A percentile compares a stretch with the other conserved stretches of the same genome.
These are phyloP conservation scores for Drosophila paramelanica DNA, from an alignment of 2,888 invertebrate genomes.

Conservation along the genomic window DNA sequence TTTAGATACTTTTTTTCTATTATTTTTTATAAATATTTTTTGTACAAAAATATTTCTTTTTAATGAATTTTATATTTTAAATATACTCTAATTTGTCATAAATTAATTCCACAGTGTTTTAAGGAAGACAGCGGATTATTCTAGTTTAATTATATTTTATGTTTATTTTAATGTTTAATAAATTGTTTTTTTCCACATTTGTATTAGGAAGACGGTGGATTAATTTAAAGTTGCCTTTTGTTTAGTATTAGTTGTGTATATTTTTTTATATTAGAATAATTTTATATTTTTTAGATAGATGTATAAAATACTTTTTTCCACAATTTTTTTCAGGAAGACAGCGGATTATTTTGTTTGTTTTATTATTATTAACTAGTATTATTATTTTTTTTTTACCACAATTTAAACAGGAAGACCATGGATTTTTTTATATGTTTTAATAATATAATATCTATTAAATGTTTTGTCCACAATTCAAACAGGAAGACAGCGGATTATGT, in stretches of 20 bases:
- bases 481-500: neutral
- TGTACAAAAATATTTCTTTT: conserved; percentile 1
- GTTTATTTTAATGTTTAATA: neutral
- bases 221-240: neutral
- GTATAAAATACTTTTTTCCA: neutral
- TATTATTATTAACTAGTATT: neutral
- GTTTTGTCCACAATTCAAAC: neutral
- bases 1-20: neutral
- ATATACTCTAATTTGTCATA: conserved; percentile 12
- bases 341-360: neutral
- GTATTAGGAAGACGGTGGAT: conserved; percentile 41
- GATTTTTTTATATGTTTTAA: conserved; percentile 19
- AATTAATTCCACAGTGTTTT: conserved; percentile 5
- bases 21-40: conserved; percentile 1
- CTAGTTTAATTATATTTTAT: neutral
- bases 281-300: neutral
- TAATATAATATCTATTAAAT: neutral
- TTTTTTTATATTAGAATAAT: no score
- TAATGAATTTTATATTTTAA: conserved; percentile 1
- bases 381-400: conserved; percentile 11
- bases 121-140: conserved; percentile 25
- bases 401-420: conserved; percentile 43
- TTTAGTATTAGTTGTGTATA: neutral
- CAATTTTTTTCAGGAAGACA: conserved; percentile 1
- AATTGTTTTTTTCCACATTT: conserved; percentile 2